Conservation (phyloP, 2,797 vertebrate genomes). For the Cheirogaleus major region DNA sequence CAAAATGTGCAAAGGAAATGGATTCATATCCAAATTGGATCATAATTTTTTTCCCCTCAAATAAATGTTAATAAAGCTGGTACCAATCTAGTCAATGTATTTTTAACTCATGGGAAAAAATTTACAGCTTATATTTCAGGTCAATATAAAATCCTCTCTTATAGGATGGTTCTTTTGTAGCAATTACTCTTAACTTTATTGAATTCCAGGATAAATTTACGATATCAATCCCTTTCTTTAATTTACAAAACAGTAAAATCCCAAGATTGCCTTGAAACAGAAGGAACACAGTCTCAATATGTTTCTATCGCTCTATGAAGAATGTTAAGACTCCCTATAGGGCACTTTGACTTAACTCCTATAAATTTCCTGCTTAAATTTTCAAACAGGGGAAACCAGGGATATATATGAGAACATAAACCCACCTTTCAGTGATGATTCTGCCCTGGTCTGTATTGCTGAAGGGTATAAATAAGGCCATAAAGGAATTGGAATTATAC, state of each 20-base stretch:
- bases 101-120: slow-evolving; percentile 2
- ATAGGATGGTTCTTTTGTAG: slow-evolving; percentile 8
- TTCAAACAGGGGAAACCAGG: slow-evolving; percentile 75
- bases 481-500: slow-evolving; percentile 59
- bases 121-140: not conserved
- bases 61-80: not conserved
- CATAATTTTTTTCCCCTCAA: not conserved
- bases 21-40: not conserved
- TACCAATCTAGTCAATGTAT: not conserved
- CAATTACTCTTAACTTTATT: slow-evolving; percentile 54
- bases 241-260: slow-evolving; percentile 79
- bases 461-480: slow-evolving; percentile 40
- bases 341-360: slow-evolving; percentile 74
- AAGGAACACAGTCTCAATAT: slow-evolving; percentile 72
- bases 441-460: slow-evolving; percentile 35
- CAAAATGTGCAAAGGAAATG: slow-evolving; percentile 13
- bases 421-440: slow-evolving; percentile 53
- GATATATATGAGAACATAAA: slow-evolving; percentile 69
- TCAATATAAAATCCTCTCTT: not conserved
- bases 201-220: slow-evolving; percentile 70
- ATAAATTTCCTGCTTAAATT: slow-evolving; percentile 81
- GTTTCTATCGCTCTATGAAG: slow-evolving; percentile 73
- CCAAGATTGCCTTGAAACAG: slow-evolving; percentile 70
- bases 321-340: slow-evolving; percentile 75
- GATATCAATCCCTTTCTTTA: slow-evolving; percentile 71